These are phyloP conservation scores for Pterois miles DNA, from an alignment of 2,797 vertebrate genomes.

Conservation along the genomic window DNA sequence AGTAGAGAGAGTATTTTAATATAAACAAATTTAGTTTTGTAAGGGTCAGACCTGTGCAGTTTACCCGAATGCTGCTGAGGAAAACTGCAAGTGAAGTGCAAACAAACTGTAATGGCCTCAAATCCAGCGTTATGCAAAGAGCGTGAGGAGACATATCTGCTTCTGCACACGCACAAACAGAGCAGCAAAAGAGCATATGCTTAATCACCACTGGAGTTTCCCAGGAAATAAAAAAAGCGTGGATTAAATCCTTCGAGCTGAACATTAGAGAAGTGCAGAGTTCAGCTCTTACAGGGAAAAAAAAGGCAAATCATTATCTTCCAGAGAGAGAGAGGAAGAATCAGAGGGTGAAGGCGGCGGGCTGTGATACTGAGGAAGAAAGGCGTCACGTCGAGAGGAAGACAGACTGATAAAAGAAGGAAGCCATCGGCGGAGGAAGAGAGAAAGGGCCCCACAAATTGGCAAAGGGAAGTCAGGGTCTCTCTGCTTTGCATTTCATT, in stretches of 20 bases:
- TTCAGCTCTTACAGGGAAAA: slow-evolving; percentile 66
- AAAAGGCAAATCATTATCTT: slow-evolving; percentile 68
- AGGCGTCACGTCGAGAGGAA: slow-evolving; percentile 63
- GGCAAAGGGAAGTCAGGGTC: slow-evolving; percentile 77
- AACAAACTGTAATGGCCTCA: slow-evolving; percentile 24
- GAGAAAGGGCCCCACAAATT: slow-evolving; percentile 71
- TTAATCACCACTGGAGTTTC: slow-evolving; percentile 73
- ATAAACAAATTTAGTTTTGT: not conserved
- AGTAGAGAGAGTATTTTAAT: not conserved
- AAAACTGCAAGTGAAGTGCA: not conserved
- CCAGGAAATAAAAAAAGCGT: slow-evolving; percentile 64
- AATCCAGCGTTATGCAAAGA: slow-evolving; percentile 70
- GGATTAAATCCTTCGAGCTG: slow-evolving; percentile 71
- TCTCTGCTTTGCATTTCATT: slow-evolving; percentile 91
- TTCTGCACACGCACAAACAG: slow-evolving; percentile 22
- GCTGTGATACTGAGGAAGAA: slow-evolving; percentile 64
- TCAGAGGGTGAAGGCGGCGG: slow-evolving; percentile 62
- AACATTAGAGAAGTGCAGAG: slow-evolving; percentile 78
- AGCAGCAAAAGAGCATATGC: slow-evolving; percentile 52
- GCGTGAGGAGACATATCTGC: slow-evolving; percentile 64
- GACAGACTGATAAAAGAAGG: slow-evolving; percentile 71
- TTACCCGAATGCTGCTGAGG: not conserved
- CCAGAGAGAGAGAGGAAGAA: slow-evolving; percentile 46
- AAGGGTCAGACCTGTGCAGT: not conserved
- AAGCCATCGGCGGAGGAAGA: slow-evolving; percentile 61